phyloP scores from a whole-genome alignment of 2,888 invertebrate genomes.

The Lamellibrachia columna region DNA sequence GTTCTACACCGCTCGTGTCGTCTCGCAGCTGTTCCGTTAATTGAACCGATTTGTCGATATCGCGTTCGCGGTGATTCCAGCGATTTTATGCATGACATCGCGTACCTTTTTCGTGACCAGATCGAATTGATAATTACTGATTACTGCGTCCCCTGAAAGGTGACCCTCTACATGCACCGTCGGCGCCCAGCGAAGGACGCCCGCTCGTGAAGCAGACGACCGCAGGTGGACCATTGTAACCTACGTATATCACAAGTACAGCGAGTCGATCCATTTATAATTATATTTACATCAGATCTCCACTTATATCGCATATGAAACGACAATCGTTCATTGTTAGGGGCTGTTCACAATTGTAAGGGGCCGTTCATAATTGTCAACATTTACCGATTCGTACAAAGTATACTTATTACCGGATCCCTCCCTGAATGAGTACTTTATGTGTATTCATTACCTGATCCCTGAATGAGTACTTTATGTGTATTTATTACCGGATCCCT shows the following conservation, averaged over 20 bases:
- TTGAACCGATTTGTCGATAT: constrained; percentile 12
- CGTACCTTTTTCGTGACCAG: neutral
- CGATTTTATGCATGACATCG: constrained; percentile 16
- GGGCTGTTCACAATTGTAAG: no score
- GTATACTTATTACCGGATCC: no score
- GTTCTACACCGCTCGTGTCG: neutral
- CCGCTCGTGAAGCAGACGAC: neutral
- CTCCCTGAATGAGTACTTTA: no score
- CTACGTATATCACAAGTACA: neutral
- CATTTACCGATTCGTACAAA: no score
- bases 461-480: no score
- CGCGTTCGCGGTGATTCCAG: neutral
- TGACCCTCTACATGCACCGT: neutral
- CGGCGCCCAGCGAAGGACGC: neutral
- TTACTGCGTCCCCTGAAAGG: neutral
- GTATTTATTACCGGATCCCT: no score
- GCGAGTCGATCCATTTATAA: neutral
- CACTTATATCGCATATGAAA: neutral
- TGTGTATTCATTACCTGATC: no score
- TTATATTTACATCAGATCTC: neutral
- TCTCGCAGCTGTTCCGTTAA: neutral
- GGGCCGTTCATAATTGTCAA: no score
- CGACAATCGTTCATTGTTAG: neutral
- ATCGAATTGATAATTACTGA: neutral
- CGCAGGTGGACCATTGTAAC: neutral